Evolutionary conservation across 92 coral and sea anemone species (phyloP), one percentile per base, ranked within the genome.

Genomic region (Diadumene lineata): DNA sequence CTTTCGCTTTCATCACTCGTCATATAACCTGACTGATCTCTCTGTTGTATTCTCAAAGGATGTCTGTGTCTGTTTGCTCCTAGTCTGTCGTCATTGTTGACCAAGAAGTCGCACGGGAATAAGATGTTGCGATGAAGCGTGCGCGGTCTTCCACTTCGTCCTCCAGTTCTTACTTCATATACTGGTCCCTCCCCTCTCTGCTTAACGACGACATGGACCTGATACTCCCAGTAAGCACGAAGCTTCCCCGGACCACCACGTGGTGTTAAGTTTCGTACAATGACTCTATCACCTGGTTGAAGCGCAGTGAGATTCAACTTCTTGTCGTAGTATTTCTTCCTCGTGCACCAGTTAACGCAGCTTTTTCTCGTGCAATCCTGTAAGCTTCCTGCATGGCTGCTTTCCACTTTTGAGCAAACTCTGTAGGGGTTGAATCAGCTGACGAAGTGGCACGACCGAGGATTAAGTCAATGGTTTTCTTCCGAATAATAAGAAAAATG

Each of bases 241-340:
- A 88, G 82, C 64, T 80, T 88, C 50, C 93, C 84, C 1, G 90
- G 90, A 48, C 90, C 85, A 43, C 75, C 85, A 31, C 90, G 73
- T 57, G 77, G 81, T 0, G 87, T 50, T 31, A 85, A 71, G 43
- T 85, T 88, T 19, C 82, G 78, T 26, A 85, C 90, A 1, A 81
- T 73, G 21, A 88, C 84, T 64, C 87, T 13, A 28, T 79, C 82
- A 34, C 90, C 87, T 26, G 73, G 79, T 34, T 70, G 50, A 1
- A 85, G 87, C 21, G 57, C 76, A 1, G 78, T 38, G 34, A 56
- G 11, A 25, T 62, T 53, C 1, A 77, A 76, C 31, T 68, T 76
- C 79, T 51, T 60, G 57, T 85, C 73, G 66, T 84, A 84, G 24
- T 66, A 53, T 15, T 64, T 73, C 66, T 77, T 82, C 34, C 84